Percentiles rank a stretch among this genome's conserved stretches.
phyloP scores from a whole-genome alignment of 2,888 invertebrate genomes.

The Zonitis immaculata region DNA sequence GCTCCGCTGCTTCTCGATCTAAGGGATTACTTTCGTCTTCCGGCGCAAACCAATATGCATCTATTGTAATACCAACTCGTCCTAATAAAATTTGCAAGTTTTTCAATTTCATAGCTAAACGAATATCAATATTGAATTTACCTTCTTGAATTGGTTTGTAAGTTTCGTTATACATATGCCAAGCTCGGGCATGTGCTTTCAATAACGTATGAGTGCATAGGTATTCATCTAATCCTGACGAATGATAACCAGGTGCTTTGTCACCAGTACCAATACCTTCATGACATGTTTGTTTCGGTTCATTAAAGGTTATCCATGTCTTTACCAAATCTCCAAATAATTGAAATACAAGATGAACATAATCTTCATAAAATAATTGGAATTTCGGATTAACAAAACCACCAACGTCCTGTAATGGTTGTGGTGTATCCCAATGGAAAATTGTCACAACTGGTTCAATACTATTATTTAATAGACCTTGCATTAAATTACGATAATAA shows the following conservation, averaged over 20 bases:
- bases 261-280: constrained; percentile 28
- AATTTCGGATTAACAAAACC: constrained; percentile 57
- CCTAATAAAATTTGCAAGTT: constrained; percentile 43
- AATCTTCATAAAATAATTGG: constrained; percentile 54
- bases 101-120: not conserved
- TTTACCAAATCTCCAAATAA: constrained; percentile 39
- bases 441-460: constrained; percentile 51
- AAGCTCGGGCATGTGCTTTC: constrained; percentile 61
- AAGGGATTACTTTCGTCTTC: constrained; percentile 43
- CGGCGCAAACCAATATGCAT: constrained; percentile 52
- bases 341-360: constrained; percentile 49
- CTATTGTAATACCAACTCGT: constrained; percentile 53
- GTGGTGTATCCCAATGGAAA: constrained; percentile 41
- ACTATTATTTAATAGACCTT: constrained; percentile 59
- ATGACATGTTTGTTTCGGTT: constrained; percentile 41
- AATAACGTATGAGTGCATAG: constrained; percentile 60
- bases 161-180: constrained; percentile 57
- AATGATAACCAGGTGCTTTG: constrained; percentile 41
- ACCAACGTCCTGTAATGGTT: constrained; percentile 50
- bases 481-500: constrained; percentile 70
- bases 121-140: constrained; percentile 1
- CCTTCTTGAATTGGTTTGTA: constrained; percentile 44
- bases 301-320: constrained; percentile 54
- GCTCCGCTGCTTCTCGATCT: constrained; percentile 51
- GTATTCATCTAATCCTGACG: constrained; percentile 56